A percentile compares a stretch with the other conserved stretches of the same genome.
Evolutionary conservation across 2,888 invertebrate genomes (phyloP).

Genomic region (Phymatocera aterrima): DNA sequence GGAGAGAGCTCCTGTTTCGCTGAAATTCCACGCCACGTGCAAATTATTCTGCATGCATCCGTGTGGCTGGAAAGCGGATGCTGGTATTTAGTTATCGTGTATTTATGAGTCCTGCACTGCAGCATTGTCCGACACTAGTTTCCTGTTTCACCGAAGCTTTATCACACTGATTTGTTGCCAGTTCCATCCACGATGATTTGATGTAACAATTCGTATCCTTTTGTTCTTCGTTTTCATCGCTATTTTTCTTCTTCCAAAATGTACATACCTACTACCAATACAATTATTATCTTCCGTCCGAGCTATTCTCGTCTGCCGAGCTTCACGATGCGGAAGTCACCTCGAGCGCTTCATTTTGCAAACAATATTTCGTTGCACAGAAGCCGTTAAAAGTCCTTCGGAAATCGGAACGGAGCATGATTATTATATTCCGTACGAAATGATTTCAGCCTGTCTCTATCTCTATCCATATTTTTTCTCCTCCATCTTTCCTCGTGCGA

Average conservation of each 20-base stretch:
- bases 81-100: slow-evolving; percentile 62
- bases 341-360: background rate
- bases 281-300: slow-evolving; percentile 6
- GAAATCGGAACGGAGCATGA: background rate
- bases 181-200: slow-evolving; percentile 15
- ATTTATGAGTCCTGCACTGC: slow-evolving; percentile 54
- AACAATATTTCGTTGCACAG: background rate
- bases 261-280: background rate
- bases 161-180: slow-evolving; percentile 54
- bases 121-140: background rate
- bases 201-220: background rate
- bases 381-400: slow-evolving; percentile 18
- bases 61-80: slow-evolving; percentile 36
- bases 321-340: slow-evolving; percentile 2
- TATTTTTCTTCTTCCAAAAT: no score
- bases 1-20: slow-evolving; percentile 57
- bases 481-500: background rate
- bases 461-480: background rate
- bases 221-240: no score
- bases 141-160: slow-evolving; percentile 52
- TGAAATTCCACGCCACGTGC: slow-evolving; percentile 57
- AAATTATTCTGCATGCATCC: slow-evolving; percentile 58
- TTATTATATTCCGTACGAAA: background rate
- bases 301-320: background rate
- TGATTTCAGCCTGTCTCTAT: background rate